Conservation (phyloP, 2,888 invertebrate species). For the Calephelis perditalis region DNA sequence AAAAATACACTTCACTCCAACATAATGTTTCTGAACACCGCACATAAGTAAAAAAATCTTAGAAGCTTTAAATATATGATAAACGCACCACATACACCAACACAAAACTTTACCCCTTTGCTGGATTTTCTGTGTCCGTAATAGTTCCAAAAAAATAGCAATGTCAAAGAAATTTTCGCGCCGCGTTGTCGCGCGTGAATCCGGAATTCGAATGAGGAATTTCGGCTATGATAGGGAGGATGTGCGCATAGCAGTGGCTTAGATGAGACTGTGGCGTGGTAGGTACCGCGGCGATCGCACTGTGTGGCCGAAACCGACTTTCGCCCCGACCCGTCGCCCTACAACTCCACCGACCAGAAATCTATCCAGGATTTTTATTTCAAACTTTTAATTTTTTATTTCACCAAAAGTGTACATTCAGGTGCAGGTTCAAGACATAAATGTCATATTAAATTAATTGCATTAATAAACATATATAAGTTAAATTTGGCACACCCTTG, state of each 20-base stretch:
- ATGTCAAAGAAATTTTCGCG: slow-evolving; percentile 49
- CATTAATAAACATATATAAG: no score
- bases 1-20: slow-evolving; percentile 66
- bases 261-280: slow-evolving; percentile 74
- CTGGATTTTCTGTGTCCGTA: slow-evolving; percentile 48
- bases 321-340: slow-evolving; percentile 77
- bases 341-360: slow-evolving; percentile 65
- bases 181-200: slow-evolving; percentile 50
- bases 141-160: slow-evolving; percentile 48
- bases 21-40: slow-evolving; percentile 61
- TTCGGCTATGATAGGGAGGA: slow-evolving; percentile 75
- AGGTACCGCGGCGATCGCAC: slow-evolving; percentile 59
- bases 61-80: slow-evolving; percentile 53
- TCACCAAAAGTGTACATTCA: no score
- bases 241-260: slow-evolving; percentile 76
- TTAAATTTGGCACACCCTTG: no score
- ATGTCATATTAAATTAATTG: no score
- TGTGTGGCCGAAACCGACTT: slow-evolving; percentile 68
- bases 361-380: slow-evolving; percentile 58
- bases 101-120: slow-evolving; percentile 74
- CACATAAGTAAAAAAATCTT: slow-evolving; percentile 59
- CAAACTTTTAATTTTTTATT: no score
- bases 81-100: slow-evolving; percentile 60
- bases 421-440: no score
- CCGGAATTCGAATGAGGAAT: slow-evolving; percentile 55